Conservation (phyloP, 2,797 vertebrate genomes). For the Cynopterus sphinx region DNA sequence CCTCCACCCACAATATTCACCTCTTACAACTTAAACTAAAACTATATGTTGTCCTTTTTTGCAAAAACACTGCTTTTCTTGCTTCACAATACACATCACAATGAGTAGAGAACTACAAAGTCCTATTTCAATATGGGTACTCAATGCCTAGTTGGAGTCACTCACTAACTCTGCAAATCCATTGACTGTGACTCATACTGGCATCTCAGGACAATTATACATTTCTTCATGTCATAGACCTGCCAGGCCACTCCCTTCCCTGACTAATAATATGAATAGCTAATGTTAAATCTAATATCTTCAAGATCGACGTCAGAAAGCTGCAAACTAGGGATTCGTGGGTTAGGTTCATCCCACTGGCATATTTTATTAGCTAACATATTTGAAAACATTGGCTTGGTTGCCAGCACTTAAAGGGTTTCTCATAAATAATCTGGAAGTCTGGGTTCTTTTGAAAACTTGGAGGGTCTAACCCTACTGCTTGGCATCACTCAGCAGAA, state of each 20-base stretch:
- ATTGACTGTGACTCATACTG: background rate
- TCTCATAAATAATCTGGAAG: background rate
- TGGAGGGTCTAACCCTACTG: background rate
- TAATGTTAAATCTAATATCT: background rate
- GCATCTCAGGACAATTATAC: background rate
- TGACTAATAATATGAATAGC: background rate
- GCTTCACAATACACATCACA: background rate
- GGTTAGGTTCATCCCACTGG: background rate
- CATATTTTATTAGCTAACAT: background rate
- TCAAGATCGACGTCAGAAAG: background rate
- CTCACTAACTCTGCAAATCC: background rate
- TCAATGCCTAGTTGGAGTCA: background rate
- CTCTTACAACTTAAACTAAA: conserved; percentile 21
- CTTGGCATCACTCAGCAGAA: background rate
- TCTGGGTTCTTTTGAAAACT: background rate
- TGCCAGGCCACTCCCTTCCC: background rate
- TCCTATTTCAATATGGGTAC: background rate
- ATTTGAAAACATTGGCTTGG: conserved; percentile 3
- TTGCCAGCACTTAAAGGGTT: background rate
- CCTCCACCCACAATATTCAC: background rate
- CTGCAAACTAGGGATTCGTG: background rate
- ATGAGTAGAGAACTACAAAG: background rate
- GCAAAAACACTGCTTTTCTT: conserved; percentile 4
- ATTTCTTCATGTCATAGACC: background rate
- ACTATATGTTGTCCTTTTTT: background rate